Percentiles rank a stretch among this genome's conserved stretches.
These are phyloP conservation scores for Camponotus fellah DNA, from an alignment of 2,888 invertebrate genomes.

Conservation along the genomic window DNA sequence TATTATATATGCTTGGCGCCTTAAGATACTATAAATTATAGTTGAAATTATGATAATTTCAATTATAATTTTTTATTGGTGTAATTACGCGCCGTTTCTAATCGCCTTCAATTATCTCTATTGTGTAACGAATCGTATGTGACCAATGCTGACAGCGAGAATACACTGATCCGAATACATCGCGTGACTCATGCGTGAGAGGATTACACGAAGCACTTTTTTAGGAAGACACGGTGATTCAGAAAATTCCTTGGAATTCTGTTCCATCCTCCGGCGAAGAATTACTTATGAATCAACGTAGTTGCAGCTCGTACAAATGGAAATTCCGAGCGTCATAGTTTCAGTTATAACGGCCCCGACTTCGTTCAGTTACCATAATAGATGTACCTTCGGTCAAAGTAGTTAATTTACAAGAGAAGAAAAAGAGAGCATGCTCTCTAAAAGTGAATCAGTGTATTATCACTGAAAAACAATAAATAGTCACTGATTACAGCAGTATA, in stretches of 20 bases:
- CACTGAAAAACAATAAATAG: too few relatives aligned
- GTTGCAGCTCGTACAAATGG: constrained; percentile 60
- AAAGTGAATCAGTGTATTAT: too few relatives aligned
- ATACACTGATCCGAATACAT: not conserved
- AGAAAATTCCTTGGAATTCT: constrained; percentile 66
- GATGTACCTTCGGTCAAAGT: not conserved
- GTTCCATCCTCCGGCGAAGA: constrained; percentile 6
- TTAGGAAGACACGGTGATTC: constrained; percentile 53
- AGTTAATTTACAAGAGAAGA: not conserved
- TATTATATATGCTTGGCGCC: too few relatives aligned
- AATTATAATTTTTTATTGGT: too few relatives aligned
- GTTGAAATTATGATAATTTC: too few relatives aligned
- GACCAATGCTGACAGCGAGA: constrained; percentile 1
- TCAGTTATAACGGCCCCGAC: constrained; percentile 42
- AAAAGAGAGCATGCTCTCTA: too few relatives aligned
- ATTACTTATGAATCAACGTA: constrained; percentile 70
- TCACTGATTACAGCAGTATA: too few relatives aligned
- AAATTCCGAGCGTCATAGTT: constrained; percentile 37
- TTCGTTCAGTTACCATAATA: not conserved
- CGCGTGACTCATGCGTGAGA: constrained; percentile 12
- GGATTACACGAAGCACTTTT: constrained; percentile 41
- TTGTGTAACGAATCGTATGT: not conserved
- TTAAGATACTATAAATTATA: too few relatives aligned
- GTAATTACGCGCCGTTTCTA: not conserved
- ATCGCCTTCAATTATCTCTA: constrained; percentile 3